These are phyloP conservation scores for Ophion slaviceki DNA, from an alignment of 2,888 invertebrate genomes.

Conservation along the genomic window DNA sequence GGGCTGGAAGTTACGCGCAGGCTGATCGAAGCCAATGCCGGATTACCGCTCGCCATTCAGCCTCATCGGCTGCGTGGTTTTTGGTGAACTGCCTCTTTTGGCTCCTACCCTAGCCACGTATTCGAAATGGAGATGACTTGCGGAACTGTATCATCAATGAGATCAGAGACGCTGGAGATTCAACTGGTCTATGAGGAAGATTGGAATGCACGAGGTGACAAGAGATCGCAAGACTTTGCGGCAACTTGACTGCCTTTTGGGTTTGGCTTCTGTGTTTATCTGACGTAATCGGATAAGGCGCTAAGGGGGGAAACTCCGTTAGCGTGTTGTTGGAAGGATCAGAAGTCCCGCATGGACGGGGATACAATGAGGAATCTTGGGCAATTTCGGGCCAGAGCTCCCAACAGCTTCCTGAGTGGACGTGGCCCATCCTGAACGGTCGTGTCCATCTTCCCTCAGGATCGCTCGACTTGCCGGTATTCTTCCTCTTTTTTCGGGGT, in stretches of 20 bases:
- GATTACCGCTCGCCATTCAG: slow-evolving; percentile 52
- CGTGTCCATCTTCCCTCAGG: not conserved
- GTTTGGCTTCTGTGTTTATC: not conserved
- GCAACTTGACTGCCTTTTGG: no score
- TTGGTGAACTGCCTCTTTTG: slow-evolving; percentile 27
- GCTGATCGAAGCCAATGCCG: slow-evolving; percentile 37
- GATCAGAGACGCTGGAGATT: slow-evolving; percentile 56
- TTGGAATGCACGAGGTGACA: slow-evolving; percentile 11
- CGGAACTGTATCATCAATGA: slow-evolving; percentile 44
- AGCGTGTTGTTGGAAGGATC: not conserved
- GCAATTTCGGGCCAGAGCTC: not conserved
- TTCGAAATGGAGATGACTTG: slow-evolving; percentile 38
- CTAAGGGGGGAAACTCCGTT: not conserved
- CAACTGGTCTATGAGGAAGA: slow-evolving; percentile 44
- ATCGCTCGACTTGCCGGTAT: slow-evolving; percentile 26
- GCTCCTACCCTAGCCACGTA: slow-evolving; percentile 1
- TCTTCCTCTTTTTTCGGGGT: slow-evolving; percentile 57
- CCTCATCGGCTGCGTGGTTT: slow-evolving; percentile 50
- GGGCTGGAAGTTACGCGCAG: slow-evolving; percentile 10
- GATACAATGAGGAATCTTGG: slow-evolving; percentile 5
- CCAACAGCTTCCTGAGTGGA: not conserved
- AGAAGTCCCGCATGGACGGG: not conserved
- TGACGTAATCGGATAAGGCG: not conserved
- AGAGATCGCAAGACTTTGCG: no score
- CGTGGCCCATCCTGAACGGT: not conserved